Evolutionary conservation across 2,113 vertebrate genomes (phyloP).

Genomic region (Gallinago paraguaiae): DNA sequence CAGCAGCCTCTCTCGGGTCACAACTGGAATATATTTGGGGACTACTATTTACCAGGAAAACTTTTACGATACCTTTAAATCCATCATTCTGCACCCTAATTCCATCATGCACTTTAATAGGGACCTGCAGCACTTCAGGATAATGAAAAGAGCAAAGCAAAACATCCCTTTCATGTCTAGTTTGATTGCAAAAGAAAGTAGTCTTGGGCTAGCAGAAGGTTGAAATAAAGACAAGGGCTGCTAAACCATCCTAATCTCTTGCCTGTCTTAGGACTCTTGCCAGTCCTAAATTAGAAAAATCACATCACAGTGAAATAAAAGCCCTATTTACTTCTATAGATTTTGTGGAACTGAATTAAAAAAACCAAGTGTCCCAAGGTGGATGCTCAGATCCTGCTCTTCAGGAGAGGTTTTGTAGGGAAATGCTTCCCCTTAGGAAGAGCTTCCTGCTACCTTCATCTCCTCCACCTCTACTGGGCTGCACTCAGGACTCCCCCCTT

Average conservation of each 20-base stretch:
- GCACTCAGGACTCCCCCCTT: neutral
- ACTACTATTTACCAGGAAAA: neutral
- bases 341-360: neutral
- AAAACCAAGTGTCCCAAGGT: fast-evolving
- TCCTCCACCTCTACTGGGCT: neutral
- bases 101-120: neutral
- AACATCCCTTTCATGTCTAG: constrained; percentile 9
- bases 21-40: constrained; percentile 29
- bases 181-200: constrained; percentile 9
- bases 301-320: neutral
- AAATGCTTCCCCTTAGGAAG: neutral
- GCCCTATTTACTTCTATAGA: neutral
- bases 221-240: neutral
- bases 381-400: neutral
- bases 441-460: neutral
- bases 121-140: neutral
- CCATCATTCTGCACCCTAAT: neutral
- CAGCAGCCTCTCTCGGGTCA: neutral
- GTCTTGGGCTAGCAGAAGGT: neutral
- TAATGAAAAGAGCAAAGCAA: constrained; percentile 13
- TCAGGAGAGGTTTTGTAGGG: neutral
- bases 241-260: neutral
- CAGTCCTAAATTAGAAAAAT: neutral
- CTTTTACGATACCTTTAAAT: constrained; percentile 32
- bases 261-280: too few relatives aligned